These are phyloP conservation scores for Drosophila vallismaia DNA, from an alignment of 2,888 invertebrate genomes.

Conservation along the genomic window DNA sequence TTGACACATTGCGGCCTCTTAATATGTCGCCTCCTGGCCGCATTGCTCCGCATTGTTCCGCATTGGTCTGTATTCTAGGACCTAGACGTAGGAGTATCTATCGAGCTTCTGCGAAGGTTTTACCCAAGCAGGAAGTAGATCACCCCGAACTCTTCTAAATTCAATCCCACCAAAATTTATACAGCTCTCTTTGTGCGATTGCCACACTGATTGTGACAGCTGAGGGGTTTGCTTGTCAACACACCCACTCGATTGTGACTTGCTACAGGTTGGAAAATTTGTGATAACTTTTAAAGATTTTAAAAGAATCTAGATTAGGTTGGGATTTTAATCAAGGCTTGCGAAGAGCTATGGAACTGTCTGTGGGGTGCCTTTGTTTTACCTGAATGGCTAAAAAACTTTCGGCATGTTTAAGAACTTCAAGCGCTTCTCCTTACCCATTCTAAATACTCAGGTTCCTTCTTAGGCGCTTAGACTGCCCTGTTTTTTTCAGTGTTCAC, in stretches of 20 bases:
- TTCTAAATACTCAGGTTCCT: no score
- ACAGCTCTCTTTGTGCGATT: slow-evolving; percentile 18
- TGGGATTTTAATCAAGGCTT: neutral
- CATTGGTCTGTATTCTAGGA: neutral
- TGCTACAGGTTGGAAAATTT: neutral
- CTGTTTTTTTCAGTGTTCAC: slow-evolving; percentile 18
- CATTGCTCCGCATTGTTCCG: slow-evolving; percentile 2
- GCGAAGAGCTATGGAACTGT: no score
- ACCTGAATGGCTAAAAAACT: neutral
- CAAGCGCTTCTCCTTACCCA: no score
- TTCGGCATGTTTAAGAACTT: no score
- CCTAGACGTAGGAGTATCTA: slow-evolving; percentile 1
- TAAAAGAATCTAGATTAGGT: neutral
- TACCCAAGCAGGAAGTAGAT: slow-evolving; percentile 11
- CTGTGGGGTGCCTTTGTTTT: neutral
- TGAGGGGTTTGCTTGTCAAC: slow-evolving; percentile 7
- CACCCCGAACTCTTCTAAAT: slow-evolving; percentile 4
- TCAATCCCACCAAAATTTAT: slow-evolving; percentile 34
- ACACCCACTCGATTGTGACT: slow-evolving; percentile 3
- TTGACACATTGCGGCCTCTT: slow-evolving; percentile 38
- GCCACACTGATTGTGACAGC: slow-evolving; percentile 34
- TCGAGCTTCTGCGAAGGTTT: neutral
- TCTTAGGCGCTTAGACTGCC: neutral
- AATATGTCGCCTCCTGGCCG: slow-evolving; percentile 25
- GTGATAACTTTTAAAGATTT: neutral